A percentile compares a stretch with the other conserved stretches of the same genome.
Evolutionary conservation across 2,113 vertebrate genomes (phyloP).

Genomic region (Gallinago paraguaiae): DNA sequence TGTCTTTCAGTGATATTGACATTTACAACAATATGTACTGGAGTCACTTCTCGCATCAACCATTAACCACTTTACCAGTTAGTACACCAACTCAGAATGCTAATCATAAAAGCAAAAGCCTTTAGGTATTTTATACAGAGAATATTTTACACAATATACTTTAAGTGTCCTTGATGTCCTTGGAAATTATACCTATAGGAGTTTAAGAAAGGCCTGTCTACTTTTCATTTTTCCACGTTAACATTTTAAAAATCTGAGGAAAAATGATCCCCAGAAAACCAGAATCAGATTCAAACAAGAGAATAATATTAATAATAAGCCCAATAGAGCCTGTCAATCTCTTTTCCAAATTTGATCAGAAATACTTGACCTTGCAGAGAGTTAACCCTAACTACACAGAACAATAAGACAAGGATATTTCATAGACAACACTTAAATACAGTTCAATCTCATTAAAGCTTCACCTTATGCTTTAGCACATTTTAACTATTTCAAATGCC

Average conservation of each 20-base stretch:
- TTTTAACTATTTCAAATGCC: neutral
- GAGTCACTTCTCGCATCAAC: neutral
- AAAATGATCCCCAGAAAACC: neutral
- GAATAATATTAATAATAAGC: neutral
- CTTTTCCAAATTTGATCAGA: neutral
- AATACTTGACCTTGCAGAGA: neutral
- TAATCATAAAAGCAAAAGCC: neutral
- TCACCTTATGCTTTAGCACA: neutral
- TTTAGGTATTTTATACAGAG: neutral
- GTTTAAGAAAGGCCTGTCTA: neutral
- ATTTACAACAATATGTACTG: neutral
- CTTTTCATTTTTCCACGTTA: neutral
- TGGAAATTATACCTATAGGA: neutral
- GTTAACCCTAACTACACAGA: neutral
- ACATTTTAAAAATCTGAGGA: neutral
- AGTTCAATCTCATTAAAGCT: neutral
- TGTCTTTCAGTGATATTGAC: neutral
- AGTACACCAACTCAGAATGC: neutral
- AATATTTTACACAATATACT: neutral
- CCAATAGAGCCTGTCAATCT: neutral
- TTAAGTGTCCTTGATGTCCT: neutral
- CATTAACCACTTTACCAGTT: neutral
- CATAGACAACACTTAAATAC: neutral
- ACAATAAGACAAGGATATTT: neutral
- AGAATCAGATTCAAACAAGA: neutral